These are phyloP conservation scores for Brachymystax lenok DNA, from an alignment of 2,797 vertebrate species.

Conservation along the genomic window DNA sequence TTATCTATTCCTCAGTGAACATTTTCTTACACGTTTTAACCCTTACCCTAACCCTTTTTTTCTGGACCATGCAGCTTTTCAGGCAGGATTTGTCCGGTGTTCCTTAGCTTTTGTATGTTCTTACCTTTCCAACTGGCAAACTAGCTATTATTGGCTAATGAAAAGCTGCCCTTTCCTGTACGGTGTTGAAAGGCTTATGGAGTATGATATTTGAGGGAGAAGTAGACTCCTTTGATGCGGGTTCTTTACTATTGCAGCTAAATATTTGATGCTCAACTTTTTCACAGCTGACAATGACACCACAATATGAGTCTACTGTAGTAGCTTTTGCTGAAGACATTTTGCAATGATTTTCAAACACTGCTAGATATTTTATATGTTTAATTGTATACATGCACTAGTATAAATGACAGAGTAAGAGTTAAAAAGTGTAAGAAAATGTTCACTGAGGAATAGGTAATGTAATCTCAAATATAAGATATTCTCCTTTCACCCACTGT, in stretches of 20 bases:
- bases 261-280: neutral
- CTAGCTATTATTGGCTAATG: neutral
- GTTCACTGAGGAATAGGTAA: too few species aligned
- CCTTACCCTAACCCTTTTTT: neutral
- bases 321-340: neutral
- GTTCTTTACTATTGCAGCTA: neutral
- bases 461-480: too few species aligned
- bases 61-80: too few species aligned
- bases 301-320: neutral
- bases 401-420: neutral
- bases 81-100: neutral
- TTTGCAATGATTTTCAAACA: neutral
- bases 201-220: neutral
- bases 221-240: neutral
- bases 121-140: neutral
- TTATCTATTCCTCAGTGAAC: neutral
- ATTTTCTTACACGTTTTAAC: too few species aligned
- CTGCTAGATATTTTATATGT: neutral
- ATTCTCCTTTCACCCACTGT: neutral
- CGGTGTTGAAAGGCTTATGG: neutral
- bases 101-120: neutral
- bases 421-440: too few species aligned
- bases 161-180: neutral
- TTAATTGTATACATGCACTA: neutral
- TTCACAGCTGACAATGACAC: neutral